These are phyloP conservation scores for Brenthis hecate DNA, from an alignment of 2,888 invertebrate species.

Conservation along the genomic window DNA sequence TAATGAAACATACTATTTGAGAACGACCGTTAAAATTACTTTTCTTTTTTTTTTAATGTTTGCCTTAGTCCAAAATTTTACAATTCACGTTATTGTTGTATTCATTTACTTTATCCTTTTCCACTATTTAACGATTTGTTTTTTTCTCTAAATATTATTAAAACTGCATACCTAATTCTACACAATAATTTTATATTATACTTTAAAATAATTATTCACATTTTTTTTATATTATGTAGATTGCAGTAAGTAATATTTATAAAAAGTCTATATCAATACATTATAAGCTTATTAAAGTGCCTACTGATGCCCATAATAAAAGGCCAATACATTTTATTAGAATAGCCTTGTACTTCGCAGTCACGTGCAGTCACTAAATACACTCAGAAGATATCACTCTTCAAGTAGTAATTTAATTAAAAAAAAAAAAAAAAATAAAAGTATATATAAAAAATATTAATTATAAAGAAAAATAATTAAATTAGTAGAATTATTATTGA, in stretches of 20 bases:
- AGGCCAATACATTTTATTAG: conserved; percentile 59
- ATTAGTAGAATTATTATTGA: too few relatives aligned
- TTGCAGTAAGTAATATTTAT: not conserved
- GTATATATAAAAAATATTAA: not conserved
- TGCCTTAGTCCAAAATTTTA: too few relatives aligned
- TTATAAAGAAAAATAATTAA: not conserved
- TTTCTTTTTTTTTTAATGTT: too few relatives aligned
- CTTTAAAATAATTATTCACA: too few relatives aligned
- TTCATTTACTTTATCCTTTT: too few relatives aligned
- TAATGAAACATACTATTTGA: too few relatives aligned
- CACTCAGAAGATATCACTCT: conserved; percentile 45
- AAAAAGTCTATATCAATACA: not conserved
- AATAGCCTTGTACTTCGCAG: conserved; percentile 64
- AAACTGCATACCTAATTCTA: too few relatives aligned
- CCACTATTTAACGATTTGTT: too few relatives aligned
- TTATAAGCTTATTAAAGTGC: not conserved
- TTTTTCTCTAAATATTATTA: too few relatives aligned
- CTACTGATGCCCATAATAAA: conserved; percentile 45
- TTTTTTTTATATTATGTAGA: not conserved
- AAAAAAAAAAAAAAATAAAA: conserved; percentile 28
- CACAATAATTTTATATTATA: too few relatives aligned
- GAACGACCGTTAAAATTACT: too few relatives aligned
- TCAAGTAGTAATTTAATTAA: conserved; percentile 9
- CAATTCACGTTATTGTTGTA: too few relatives aligned
- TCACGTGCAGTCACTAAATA: conserved; percentile 60